Evolutionary conservation across 2,888 invertebrate genomes (phyloP).

Genomic region (Hirtodrosophila confusa): DNA sequence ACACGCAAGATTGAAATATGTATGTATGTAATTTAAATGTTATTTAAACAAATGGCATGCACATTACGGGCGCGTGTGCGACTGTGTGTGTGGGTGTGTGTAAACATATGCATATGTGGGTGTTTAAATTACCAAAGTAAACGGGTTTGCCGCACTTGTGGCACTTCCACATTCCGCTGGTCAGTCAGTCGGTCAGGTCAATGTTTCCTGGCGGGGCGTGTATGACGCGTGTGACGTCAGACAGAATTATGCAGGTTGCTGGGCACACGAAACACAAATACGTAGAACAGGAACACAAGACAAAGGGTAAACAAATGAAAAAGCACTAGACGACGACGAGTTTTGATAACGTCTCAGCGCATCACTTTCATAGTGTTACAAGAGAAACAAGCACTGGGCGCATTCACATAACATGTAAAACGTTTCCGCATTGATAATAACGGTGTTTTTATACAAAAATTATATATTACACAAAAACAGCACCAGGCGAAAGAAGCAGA

Average conservation of each 20-base stretch:
- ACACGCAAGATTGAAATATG: conserved; percentile 38
- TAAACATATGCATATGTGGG: conserved; percentile 25
- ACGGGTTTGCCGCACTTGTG: conserved; percentile 93
- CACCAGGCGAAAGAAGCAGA: conserved; percentile 59
- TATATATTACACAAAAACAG: conserved; percentile 63
- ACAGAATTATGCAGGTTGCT: conserved; percentile 59
- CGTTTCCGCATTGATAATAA: conserved; percentile 42
- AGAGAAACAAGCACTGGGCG: conserved; percentile 41
- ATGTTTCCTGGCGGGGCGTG: conserved; percentile 53
- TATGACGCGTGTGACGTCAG: conserved; percentile 56
- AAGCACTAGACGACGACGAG: conserved; percentile 39
- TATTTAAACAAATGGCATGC: conserved; percentile 58
- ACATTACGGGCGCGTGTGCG: conserved; percentile 15
- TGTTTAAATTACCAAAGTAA: conserved; percentile 87
- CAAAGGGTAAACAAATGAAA: conserved; percentile 73
- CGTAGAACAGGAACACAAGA: conserved; percentile 61
- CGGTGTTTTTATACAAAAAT: conserved; percentile 54
- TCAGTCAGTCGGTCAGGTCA: conserved; percentile 50
- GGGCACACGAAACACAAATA: conserved; percentile 55
- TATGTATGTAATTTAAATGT: conserved; percentile 52
- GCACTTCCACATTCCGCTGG: conserved; percentile 89
- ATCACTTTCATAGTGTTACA: conserved; percentile 53
- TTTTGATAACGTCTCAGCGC: conserved; percentile 15
- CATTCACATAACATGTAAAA: conserved; percentile 15
- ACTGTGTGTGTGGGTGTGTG: conserved; percentile 16